Conservation (phyloP, 2,113 vertebrate species). For the Pluvialis apricaria region DNA sequence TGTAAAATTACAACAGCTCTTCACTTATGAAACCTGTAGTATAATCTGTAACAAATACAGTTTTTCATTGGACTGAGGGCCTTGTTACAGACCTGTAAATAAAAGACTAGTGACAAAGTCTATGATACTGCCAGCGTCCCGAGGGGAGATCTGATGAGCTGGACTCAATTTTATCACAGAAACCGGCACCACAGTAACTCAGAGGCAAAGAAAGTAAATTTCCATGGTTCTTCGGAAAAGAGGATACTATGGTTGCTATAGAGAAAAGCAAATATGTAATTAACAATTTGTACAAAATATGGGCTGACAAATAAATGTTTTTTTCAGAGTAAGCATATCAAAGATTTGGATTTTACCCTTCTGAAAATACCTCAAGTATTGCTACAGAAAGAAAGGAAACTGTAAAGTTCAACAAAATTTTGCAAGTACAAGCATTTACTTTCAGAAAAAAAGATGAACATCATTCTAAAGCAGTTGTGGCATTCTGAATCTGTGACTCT, state of each 20-base stretch:
- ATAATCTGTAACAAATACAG: not conserved
- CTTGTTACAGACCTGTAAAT: not conserved
- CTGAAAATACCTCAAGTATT: not conserved
- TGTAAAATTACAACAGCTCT: conserved; percentile 1
- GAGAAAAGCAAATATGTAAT: not conserved
- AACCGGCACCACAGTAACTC: not conserved
- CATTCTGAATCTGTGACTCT: not conserved
- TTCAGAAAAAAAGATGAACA: not conserved
- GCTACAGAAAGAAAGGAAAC: not conserved
- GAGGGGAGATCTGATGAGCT: not conserved
- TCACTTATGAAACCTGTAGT: not conserved
- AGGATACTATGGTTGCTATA: not conserved
- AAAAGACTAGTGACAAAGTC: not conserved
- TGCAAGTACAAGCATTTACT: not conserved
- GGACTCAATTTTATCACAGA: not conserved
- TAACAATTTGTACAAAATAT: not conserved
- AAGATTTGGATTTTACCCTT: not conserved
- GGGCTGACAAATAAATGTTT: not conserved
- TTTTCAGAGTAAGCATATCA: not conserved
- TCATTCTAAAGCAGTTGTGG: not conserved
- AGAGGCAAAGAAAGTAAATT: not conserved
- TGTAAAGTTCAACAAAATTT: not conserved
- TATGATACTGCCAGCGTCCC: not conserved
- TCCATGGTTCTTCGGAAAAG: not conserved
- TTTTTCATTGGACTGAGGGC: not conserved